These are phyloP conservation scores for Eclectus roratus DNA, from an alignment of 2,113 vertebrate genomes.

Conservation along the genomic window DNA sequence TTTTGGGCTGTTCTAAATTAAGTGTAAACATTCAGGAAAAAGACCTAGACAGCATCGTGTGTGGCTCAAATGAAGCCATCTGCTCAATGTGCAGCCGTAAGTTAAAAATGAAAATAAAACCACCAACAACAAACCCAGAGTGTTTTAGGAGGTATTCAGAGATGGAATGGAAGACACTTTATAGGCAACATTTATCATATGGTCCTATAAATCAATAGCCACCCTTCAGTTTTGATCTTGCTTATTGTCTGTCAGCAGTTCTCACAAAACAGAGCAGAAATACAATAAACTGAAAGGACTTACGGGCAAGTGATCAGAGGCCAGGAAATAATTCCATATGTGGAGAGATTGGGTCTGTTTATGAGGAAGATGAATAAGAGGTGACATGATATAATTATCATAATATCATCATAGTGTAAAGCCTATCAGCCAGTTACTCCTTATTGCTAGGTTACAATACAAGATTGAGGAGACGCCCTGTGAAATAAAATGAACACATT, in stretches of 20 bases:
- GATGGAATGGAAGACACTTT: neutral
- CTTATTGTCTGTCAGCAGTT: neutral
- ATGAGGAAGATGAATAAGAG: neutral
- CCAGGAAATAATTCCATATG: neutral
- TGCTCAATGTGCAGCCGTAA: neutral
- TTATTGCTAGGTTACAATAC: neutral
- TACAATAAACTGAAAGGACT: neutral
- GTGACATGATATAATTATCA: neutral
- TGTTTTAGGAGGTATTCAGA: neutral
- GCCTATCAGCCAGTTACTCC: neutral
- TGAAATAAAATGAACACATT: neutral
- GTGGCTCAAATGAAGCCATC: slow-evolving; percentile 26
- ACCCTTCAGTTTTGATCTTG: neutral
- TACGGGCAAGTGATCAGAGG: neutral
- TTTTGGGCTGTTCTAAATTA: slow-evolving; percentile 30
- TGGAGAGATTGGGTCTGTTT: neutral
- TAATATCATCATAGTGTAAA: neutral
- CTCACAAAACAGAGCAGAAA: neutral
- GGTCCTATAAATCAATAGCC: neutral
- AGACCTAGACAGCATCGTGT: neutral
- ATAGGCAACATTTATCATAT: neutral
- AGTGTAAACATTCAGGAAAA: slow-evolving; percentile 6
- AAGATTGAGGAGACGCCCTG: neutral
- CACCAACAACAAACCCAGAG: neutral
- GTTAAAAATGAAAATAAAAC: slow-evolving; percentile 28